Evolutionary conservation across 1,140 invertebrate species (phyloP).

Genomic region (Laupala kohalensis): DNA sequence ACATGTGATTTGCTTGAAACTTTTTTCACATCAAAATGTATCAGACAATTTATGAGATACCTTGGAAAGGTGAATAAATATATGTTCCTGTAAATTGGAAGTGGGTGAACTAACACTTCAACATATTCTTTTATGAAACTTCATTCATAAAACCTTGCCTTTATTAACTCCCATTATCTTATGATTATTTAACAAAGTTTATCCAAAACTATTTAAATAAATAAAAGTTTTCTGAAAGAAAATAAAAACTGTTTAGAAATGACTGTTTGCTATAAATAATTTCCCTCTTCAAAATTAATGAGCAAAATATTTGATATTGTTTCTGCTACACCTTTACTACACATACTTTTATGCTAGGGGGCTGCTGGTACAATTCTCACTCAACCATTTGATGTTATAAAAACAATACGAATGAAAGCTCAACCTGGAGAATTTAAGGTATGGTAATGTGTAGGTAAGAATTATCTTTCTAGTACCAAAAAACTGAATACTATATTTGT

Average conservation of each 20-base stretch:
- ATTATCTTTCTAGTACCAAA: no score
- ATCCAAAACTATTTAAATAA: not conserved
- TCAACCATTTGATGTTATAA: constrained; percentile 93
- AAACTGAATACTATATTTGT: no score
- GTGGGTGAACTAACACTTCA: no score
- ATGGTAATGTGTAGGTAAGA: constrained; percentile 16
- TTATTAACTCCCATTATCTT: no score
- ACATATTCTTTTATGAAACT: no score
- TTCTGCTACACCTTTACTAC: not conserved
- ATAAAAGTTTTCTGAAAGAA: not conserved
- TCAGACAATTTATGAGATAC: no score
- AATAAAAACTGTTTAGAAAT: not conserved
- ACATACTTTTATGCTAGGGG: constrained; percentile 48
- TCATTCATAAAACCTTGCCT: no score
- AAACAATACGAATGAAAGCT: constrained; percentile 95
- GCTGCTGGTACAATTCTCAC: constrained; percentile 89
- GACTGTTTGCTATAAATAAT: not conserved
- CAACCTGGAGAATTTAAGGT: constrained; percentile 78
- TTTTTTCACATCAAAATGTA: no score
- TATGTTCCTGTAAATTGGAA: no score
- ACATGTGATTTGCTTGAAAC: no score
- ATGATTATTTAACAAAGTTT: not conserved
- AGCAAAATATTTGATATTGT: not conserved
- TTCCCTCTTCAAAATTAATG: not conserved
- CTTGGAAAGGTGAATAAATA: no score